A percentile compares a stretch with the other conserved stretches of the same genome.
These are phyloP conservation scores for Umimayanthus chanpuru DNA, from an alignment of 92 coral and sea anemone species.

Conservation along the genomic window DNA sequence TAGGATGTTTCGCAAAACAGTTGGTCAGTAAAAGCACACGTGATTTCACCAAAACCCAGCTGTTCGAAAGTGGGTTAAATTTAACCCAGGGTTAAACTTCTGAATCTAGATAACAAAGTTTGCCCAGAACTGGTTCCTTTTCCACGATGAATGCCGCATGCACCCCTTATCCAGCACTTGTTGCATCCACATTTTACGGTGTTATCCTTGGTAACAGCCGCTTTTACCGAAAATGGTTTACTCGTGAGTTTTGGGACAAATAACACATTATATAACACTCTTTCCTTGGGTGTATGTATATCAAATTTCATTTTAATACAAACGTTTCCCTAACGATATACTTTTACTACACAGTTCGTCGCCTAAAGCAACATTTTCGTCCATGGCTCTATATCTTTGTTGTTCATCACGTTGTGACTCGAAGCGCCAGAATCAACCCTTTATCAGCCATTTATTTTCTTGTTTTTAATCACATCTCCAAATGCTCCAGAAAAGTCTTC, in stretches of 20 bases:
- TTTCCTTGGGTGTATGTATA: slow-evolving; percentile 45
- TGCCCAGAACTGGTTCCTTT: slow-evolving; percentile 56
- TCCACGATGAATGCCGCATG: slow-evolving; percentile 58
- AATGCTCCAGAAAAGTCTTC: too few relatives aligned
- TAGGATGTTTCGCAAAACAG: too few relatives aligned
- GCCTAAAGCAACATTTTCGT: too few relatives aligned
- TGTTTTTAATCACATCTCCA: too few relatives aligned
- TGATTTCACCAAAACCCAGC: too few relatives aligned
- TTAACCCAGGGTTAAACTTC: slow-evolving; percentile 15
- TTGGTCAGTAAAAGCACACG: too few relatives aligned
- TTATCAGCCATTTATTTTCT: too few relatives aligned
- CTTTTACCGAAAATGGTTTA: slow-evolving; percentile 62
- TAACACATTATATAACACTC: slow-evolving; percentile 56
- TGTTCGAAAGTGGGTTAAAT: too few relatives aligned
- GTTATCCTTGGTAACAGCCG: slow-evolving; percentile 64
- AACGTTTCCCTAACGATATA: slow-evolving; percentile 56
- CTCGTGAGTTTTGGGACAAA: slow-evolving; percentile 65
- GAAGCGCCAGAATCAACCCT: too few relatives aligned
- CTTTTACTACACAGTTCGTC: too few relatives aligned
- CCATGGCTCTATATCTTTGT: too few relatives aligned
- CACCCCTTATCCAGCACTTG: slow-evolving; percentile 58
- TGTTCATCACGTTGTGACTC: too few relatives aligned
- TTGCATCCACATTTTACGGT: slow-evolving; percentile 61
- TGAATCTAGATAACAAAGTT: slow-evolving; percentile 61
- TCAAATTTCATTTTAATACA: background rate